These are phyloP conservation scores for Drosophila mayaguana DNA, from an alignment of 2,888 invertebrate genomes.

Conservation along the genomic window DNA sequence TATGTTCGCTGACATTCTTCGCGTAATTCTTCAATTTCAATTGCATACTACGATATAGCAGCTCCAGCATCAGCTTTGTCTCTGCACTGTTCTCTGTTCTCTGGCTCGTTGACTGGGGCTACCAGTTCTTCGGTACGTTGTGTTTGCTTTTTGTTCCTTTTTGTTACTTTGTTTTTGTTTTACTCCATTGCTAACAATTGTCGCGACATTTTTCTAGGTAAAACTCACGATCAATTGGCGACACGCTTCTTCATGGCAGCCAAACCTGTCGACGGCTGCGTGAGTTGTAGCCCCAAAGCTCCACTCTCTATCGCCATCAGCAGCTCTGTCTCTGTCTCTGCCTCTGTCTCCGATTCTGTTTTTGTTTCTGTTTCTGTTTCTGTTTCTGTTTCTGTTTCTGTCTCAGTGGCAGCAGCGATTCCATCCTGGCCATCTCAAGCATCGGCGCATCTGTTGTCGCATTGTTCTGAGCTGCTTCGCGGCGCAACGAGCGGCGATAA, in stretches of 20 bases:
- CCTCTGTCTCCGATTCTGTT: not conserved
- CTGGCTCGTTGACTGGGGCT: slow-evolving; percentile 1
- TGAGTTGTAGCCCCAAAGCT: slow-evolving; percentile 59
- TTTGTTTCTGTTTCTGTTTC: not conserved
- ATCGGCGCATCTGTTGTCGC: slow-evolving; percentile 45
- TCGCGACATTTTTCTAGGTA: slow-evolving; percentile 85
- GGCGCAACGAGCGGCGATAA: slow-evolving; percentile 60
- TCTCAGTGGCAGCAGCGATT: slow-evolving; percentile 12
- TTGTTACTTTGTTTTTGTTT: slow-evolving; percentile 19
- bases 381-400: slow-evolving; percentile 2
- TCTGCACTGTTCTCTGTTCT: slow-evolving; percentile 39
- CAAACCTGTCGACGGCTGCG: slow-evolving; percentile 66
- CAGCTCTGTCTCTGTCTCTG: not conserved
- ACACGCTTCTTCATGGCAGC: slow-evolving; percentile 83
- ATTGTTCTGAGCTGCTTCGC: slow-evolving; percentile 45
- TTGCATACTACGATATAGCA: slow-evolving; percentile 80
- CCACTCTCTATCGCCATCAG: slow-evolving; percentile 4
- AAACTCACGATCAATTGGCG: slow-evolving; percentile 84
- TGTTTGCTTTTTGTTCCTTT: slow-evolving; percentile 20
- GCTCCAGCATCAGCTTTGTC: slow-evolving; percentile 33
- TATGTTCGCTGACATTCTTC: slow-evolving; percentile 81
- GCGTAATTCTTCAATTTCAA: slow-evolving; percentile 84
- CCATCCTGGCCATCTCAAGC: slow-evolving; percentile 21
- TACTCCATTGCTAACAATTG: slow-evolving; percentile 67
- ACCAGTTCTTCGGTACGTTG: slow-evolving; percentile 12